phyloP scores from a whole-genome alignment of 2,797 vertebrate species.

The Aratinga solstitialis region DNA sequence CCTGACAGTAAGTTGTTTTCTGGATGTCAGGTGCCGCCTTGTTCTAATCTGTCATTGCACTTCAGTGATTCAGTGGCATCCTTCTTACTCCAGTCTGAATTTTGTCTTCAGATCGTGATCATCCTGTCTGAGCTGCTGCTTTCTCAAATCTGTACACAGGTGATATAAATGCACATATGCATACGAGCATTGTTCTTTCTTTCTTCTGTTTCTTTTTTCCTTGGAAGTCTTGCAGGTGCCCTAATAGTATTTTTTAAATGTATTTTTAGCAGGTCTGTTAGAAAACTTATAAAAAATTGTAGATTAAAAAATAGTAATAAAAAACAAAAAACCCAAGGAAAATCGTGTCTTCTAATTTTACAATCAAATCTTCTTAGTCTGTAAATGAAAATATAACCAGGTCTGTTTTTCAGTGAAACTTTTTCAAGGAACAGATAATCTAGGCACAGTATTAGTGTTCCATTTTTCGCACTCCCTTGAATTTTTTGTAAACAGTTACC shows the following conservation, averaged over 20 bases:
- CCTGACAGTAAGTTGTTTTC: rapidly evolving
- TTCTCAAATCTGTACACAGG: not conserved
- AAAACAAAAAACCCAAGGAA: not conserved
- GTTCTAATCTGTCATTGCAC: not conserved
- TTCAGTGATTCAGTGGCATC: not conserved
- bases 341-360: not conserved
- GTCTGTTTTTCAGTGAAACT: not conserved
- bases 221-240: not conserved
- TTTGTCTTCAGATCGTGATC: not conserved
- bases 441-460: not conserved
- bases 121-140: not conserved
- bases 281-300: not conserved
- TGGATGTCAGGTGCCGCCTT: not conserved
- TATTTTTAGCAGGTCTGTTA: not conserved
- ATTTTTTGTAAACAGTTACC: no score
- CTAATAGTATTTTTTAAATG: not conserved
- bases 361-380: not conserved
- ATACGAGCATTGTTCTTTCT: not conserved
- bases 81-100: not conserved
- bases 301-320: not conserved
- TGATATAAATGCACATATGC: not conserved
- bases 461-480: not conserved
- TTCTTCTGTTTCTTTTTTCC: not conserved
- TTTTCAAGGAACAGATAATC: not conserved
- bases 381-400: not conserved